Percentiles rank a stretch among this genome's conserved stretches.
Conservation (phyloP, 2,113 vertebrate genomes). For the Geococcyx californianus region DNA sequence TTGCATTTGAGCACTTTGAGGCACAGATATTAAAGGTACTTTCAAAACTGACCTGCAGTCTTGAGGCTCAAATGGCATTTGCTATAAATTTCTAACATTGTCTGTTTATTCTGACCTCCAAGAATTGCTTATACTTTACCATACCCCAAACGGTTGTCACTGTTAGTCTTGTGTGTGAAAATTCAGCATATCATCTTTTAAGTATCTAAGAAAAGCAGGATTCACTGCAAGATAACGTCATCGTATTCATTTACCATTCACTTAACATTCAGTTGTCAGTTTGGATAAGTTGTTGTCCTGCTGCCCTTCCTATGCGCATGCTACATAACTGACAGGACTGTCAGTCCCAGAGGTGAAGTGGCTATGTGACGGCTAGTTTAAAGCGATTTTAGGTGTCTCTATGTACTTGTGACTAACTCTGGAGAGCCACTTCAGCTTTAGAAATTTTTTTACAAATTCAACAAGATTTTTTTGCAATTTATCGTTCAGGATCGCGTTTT, state of each 20-base stretch:
- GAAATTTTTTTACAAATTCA: background rate
- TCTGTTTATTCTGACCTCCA: background rate
- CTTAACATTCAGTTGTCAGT: background rate
- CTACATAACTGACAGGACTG: background rate
- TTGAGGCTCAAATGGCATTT: background rate
- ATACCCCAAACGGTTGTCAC: background rate
- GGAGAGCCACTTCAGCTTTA: background rate
- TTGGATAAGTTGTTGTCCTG: background rate
- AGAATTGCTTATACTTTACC: background rate
- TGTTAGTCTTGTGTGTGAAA: background rate
- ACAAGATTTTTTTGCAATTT: background rate
- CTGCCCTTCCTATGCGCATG: background rate
- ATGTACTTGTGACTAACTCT: conserved; percentile 25
- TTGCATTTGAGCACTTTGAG: background rate
- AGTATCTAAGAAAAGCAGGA: background rate
- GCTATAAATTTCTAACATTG: background rate
- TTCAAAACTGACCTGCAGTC: background rate
- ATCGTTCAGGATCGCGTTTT: background rate
- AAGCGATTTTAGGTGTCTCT: background rate
- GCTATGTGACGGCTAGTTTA: background rate
- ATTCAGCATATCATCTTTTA: background rate
- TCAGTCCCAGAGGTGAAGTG: background rate
- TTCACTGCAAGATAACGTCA: background rate
- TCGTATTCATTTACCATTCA: background rate
- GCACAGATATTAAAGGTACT: background rate